Evolutionary conservation across 2,888 invertebrate genomes (phyloP).

Genomic region (Platycheirus albimanus): DNA sequence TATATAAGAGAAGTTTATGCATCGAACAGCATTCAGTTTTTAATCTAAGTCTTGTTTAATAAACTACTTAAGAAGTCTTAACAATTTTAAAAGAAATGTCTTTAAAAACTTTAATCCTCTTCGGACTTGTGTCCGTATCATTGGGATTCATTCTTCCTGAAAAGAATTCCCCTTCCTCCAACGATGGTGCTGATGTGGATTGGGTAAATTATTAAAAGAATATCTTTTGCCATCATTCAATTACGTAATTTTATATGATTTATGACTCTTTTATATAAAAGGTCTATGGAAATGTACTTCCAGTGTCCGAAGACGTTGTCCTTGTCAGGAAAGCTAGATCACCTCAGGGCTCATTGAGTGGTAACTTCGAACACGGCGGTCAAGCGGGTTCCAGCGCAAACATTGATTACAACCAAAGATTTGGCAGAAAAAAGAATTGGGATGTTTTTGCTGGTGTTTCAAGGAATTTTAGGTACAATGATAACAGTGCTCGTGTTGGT

Average conservation of each 20-base stretch:
- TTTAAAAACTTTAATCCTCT: slow-evolving; percentile 22
- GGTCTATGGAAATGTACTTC: background rate
- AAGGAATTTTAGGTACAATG: slow-evolving; percentile 10
- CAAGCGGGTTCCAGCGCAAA: background rate
- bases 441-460: slow-evolving; percentile 5
- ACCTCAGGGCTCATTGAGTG: slow-evolving; percentile 18
- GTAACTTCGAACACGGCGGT: background rate
- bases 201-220: no score
- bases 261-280: background rate
- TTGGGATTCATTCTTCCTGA: slow-evolving; percentile 23
- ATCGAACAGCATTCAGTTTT: slow-evolving; percentile 15
- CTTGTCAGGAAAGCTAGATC: slow-evolving; percentile 19
- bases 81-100: background rate
- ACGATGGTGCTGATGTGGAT: background rate
- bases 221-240: no score
- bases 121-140: slow-evolving; percentile 24
- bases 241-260: no score
- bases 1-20: background rate
- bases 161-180: background rate
- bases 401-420: slow-evolving; percentile 8
- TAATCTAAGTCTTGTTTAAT: background rate
- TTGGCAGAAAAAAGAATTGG: background rate
- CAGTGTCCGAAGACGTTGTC: background rate
- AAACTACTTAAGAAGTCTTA: background rate
- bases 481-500: slow-evolving; percentile 3